Conservation (phyloP, 2,113 vertebrate species). For the Xenotilapia flavipinnis region DNA sequence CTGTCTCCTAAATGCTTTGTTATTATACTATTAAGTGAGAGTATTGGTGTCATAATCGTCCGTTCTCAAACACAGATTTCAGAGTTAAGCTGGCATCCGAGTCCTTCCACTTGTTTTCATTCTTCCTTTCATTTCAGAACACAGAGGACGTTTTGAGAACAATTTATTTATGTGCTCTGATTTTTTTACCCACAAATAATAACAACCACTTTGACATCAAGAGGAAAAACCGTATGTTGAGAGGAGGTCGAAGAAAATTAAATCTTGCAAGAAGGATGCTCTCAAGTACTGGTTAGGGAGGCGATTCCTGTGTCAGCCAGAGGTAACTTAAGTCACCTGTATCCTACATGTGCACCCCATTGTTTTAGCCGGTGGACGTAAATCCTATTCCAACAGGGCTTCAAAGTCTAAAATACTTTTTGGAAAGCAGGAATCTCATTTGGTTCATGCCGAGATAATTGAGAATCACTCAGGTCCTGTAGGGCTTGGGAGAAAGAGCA, state of each 20-base stretch:
- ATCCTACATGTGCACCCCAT: neutral
- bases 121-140: neutral
- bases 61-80: fast-evolving
- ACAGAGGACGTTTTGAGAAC: neutral
- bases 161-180: neutral
- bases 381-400: neutral
- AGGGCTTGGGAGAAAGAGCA: neutral
- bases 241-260: neutral
- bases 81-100: neutral
- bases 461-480: neutral
- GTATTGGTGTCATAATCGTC: neutral
- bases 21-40: neutral
- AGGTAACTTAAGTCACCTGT: neutral
- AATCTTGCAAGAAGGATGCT: neutral
- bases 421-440: neutral
- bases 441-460: neutral
- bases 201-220: neutral
- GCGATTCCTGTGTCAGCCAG: neutral
- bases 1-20: neutral
- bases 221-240: neutral
- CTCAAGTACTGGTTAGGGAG: neutral
- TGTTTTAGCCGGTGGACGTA: neutral
- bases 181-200: neutral
- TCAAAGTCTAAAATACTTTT: neutral
- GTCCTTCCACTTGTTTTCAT: neutral